A percentile compares a stretch with the other conserved stretches of the same genome.
Evolutionary conservation across 2,797 vertebrate genomes (phyloP).

Genomic region (Paguma larvata): DNA sequence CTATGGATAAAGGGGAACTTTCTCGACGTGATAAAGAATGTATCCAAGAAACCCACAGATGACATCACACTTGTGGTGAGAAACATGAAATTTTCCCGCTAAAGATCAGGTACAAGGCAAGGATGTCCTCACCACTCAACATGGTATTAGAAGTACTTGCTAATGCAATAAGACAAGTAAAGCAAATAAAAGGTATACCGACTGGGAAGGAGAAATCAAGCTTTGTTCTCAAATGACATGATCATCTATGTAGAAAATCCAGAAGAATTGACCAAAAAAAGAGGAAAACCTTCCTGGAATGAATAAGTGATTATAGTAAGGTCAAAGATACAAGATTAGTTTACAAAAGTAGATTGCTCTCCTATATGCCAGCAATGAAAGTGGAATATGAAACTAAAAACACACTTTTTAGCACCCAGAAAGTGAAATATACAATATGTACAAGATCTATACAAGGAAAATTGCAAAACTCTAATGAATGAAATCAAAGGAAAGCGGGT

Average conservation of each 20-base stretch:
- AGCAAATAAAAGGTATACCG: not conserved
- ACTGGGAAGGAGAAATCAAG: not conserved
- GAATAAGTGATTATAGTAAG: not conserved
- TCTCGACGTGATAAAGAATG: too few species aligned
- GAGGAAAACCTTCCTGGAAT: not conserved
- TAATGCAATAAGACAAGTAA: not conserved
- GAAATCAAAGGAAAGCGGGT: too few species aligned
- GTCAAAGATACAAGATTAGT: not conserved
- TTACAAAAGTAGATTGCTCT: not conserved
- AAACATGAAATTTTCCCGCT: not conserved
- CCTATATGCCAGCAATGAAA: not conserved
- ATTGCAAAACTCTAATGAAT: not conserved
- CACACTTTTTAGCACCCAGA: not conserved
- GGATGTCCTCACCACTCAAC: not conserved
- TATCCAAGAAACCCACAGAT: not conserved
- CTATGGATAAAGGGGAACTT: too few species aligned
- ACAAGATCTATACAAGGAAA: not conserved
- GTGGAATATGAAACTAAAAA: not conserved
- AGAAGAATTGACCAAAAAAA: not conserved
- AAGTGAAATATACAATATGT: not conserved
- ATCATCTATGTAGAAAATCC: not conserved
- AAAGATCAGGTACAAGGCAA: not conserved
- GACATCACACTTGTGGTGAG: not conserved
- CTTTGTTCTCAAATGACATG: not conserved
- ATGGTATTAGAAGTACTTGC: not conserved